Conservation (phyloP, 2,113 vertebrate genomes). For the Alligator sinensis region DNA sequence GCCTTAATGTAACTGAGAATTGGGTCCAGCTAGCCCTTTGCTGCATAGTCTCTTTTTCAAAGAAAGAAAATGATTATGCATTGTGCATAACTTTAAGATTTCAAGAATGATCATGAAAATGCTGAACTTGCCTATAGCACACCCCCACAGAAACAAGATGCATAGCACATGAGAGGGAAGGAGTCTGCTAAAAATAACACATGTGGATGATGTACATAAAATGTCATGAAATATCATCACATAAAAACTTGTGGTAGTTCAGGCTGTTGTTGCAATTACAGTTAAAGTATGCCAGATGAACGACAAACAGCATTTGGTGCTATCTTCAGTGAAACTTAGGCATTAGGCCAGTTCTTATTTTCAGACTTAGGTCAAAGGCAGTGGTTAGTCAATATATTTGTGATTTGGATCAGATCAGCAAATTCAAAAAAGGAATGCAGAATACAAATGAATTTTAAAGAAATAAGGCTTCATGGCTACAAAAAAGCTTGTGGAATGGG, state of each 20-base stretch:
- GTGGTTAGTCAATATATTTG: not conserved
- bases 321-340: not conserved
- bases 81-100: not conserved
- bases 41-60: not conserved
- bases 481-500: not conserved
- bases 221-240: conserved; percentile 67
- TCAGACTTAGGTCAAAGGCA: not conserved
- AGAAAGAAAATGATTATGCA: conserved; percentile 6
- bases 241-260: conserved; percentile 2
- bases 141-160: conserved; percentile 48
- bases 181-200: conserved; percentile 70
- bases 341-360: not conserved
- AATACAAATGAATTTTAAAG: not conserved
- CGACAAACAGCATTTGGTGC: conserved; percentile 12
- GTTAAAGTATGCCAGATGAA: conserved; percentile 51
- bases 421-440: too few species aligned
- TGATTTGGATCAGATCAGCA: not conserved
- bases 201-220: conserved; percentile 65
- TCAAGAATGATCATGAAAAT: not conserved
- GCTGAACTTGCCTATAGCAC: not conserved
- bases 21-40: not conserved
- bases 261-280: conserved; percentile 51
- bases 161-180: conserved; percentile 31
- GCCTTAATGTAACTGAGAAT: not conserved
- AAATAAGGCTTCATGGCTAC: not conserved